Evolutionary conservation across 2,888 invertebrate genomes (phyloP).

Genomic region (Lasioglossum leucozonium): DNA sequence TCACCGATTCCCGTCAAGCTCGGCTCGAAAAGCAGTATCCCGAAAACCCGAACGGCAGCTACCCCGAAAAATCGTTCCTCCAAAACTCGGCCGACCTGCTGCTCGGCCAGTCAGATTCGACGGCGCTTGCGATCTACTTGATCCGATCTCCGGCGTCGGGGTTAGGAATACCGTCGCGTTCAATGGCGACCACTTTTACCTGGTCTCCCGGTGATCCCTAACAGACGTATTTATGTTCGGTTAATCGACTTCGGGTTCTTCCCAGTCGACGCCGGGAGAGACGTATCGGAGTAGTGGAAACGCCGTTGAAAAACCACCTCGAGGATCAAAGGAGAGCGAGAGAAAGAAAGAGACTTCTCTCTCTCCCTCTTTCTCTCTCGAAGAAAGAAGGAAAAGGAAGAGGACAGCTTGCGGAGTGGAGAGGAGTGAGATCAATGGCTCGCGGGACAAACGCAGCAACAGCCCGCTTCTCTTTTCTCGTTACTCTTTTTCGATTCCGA

Average conservation of each 20-base stretch:
- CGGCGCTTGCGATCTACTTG: neutral
- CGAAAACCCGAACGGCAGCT: too few relatives aligned
- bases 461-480: conserved; percentile 28
- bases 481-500: conserved; percentile 57
- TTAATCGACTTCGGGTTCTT: conserved; percentile 41
- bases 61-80: too few relatives aligned
- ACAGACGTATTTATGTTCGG: conserved; percentile 61
- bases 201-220: conserved; percentile 22
- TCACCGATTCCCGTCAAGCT: too few relatives aligned
- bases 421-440: conserved; percentile 63
- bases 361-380: too few relatives aligned
- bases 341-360: neutral
- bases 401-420: neutral
- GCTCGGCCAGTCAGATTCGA: neutral
- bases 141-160: neutral
- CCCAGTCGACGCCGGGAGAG: conserved; percentile 31
- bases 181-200: conserved; percentile 47
- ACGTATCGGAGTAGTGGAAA: conserved; percentile 58
- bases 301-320: conserved; percentile 56
- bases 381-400: neutral
- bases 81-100: neutral
- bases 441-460: conserved; percentile 42
- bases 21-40: too few relatives aligned
- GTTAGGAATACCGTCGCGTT: neutral
- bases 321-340: neutral